A percentile compares a stretch with the other conserved stretches of the same genome.
Evolutionary conservation across 2,888 invertebrate genomes (phyloP).

Genomic region (Lordiphosa fenestrarum): DNA sequence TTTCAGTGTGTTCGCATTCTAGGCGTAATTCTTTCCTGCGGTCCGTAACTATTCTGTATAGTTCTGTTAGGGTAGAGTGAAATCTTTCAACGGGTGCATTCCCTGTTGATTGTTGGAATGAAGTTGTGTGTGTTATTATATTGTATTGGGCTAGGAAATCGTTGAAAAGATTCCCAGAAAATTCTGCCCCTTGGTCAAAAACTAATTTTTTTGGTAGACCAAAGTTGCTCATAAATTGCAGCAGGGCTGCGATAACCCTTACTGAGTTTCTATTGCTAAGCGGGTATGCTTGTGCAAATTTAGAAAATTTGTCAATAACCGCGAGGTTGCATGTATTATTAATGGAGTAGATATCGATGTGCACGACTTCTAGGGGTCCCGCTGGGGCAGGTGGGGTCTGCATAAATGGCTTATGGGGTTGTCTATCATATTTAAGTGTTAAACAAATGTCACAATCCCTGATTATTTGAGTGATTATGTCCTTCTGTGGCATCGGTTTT

Average conservation of each 20-base stretch:
- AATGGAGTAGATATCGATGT: neutral
- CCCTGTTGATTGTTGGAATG: too few relatives aligned
- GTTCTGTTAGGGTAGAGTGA: too few relatives aligned
- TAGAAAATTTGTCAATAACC: constrained; percentile 5
- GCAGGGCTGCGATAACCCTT: constrained; percentile 18
- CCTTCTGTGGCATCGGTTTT: neutral
- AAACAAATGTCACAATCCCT: neutral
- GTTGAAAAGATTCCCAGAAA: too few relatives aligned
- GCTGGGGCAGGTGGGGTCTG: neutral
- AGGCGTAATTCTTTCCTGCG: too few relatives aligned
- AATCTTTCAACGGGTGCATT: too few relatives aligned
- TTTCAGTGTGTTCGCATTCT: too few relatives aligned
- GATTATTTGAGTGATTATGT: neutral
- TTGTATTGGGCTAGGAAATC: too few relatives aligned
- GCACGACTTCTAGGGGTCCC: neutral
- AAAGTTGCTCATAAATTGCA: constrained; percentile 19
- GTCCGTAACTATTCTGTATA: too few relatives aligned
- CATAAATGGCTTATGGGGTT: neutral
- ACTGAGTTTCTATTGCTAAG: constrained; percentile 1
- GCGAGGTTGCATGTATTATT: constrained; percentile 7
- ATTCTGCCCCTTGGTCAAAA: too few relatives aligned
- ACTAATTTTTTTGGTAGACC: constrained; percentile 5
- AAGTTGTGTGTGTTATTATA: too few relatives aligned
- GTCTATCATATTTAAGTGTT: too few relatives aligned
- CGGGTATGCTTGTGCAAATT: neutral